phyloP scores from a whole-genome alignment of 2,113 vertebrate species.

The Ophthalmolycus amberensis region DNA sequence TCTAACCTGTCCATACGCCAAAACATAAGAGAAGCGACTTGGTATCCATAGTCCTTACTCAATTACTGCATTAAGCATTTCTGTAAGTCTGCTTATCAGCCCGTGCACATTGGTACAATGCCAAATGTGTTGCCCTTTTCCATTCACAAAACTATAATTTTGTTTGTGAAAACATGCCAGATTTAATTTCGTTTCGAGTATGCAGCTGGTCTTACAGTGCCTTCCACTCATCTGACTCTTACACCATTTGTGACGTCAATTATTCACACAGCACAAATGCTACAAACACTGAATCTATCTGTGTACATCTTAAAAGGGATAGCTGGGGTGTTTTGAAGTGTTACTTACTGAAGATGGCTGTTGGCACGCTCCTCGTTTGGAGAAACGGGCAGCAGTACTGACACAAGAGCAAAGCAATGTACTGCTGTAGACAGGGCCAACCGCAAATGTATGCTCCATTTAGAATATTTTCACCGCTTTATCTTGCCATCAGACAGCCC shows the following conservation, averaged over 20 bases:
- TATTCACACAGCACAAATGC: constrained; percentile 10
- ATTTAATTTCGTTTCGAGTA: constrained; percentile 23
- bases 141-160: constrained; percentile 18
- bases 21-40: neutral
- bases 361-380: too few relatives aligned
- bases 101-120: neutral
- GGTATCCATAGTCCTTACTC: neutral
- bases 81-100: neutral
- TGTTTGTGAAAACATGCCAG: constrained; percentile 15
- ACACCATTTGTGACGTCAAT: neutral
- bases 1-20: neutral
- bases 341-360: too few relatives aligned
- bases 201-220: constrained; percentile 25
- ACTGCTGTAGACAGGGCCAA: too few relatives aligned
- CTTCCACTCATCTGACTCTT: constrained; percentile 8
- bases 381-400: too few relatives aligned
- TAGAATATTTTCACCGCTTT: too few relatives aligned
- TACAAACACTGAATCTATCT: neutral
- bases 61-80: constrained; percentile 11
- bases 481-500: too few relatives aligned
- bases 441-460: too few relatives aligned
- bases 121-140: constrained; percentile 4
- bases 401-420: too few relatives aligned
- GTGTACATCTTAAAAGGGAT: neutral
- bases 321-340: too few relatives aligned